These are phyloP conservation scores for Ophion slaviceki DNA, from an alignment of 2,888 invertebrate species.

Conservation along the genomic window DNA sequence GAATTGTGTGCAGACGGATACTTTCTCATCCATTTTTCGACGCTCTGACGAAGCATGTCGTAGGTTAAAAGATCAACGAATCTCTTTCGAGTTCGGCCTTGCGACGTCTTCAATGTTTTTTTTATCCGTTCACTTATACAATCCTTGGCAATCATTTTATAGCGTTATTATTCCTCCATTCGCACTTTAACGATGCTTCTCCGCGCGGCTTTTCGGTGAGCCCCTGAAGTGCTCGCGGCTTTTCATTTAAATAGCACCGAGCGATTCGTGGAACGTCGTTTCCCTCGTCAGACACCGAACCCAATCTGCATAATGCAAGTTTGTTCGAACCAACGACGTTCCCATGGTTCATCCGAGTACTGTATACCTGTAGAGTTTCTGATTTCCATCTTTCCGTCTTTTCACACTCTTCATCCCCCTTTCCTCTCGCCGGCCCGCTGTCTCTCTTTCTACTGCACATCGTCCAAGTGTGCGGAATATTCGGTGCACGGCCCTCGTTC, in stretches of 20 bases:
- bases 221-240: slow-evolving; percentile 60
- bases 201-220: slow-evolving; percentile 33
- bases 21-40: neutral
- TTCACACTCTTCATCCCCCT: slow-evolving; percentile 39
- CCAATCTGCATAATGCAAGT: slow-evolving; percentile 78
- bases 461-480: slow-evolving; percentile 35
- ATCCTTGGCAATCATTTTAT: slow-evolving; percentile 45
- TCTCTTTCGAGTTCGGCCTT: slow-evolving; percentile 6
- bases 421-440: slow-evolving; percentile 33
- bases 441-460: slow-evolving; percentile 25
- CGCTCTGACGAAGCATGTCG: neutral
- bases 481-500: slow-evolving; percentile 48
- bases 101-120: neutral
- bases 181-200: slow-evolving; percentile 42
- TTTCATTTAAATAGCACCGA: slow-evolving; percentile 70
- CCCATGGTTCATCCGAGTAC: slow-evolving; percentile 60
- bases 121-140: slow-evolving; percentile 34
- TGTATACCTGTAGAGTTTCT: slow-evolving; percentile 44
- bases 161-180: slow-evolving; percentile 49
- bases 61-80: neutral
- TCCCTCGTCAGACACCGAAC: slow-evolving; percentile 70
- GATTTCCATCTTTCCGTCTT: slow-evolving; percentile 64
- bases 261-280: slow-evolving; percentile 66
- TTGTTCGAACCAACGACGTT: slow-evolving; percentile 65
- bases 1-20: neutral